Evolutionary conservation across 2,797 vertebrate genomes (phyloP).

Genomic region (Salarias fasciatus): DNA sequence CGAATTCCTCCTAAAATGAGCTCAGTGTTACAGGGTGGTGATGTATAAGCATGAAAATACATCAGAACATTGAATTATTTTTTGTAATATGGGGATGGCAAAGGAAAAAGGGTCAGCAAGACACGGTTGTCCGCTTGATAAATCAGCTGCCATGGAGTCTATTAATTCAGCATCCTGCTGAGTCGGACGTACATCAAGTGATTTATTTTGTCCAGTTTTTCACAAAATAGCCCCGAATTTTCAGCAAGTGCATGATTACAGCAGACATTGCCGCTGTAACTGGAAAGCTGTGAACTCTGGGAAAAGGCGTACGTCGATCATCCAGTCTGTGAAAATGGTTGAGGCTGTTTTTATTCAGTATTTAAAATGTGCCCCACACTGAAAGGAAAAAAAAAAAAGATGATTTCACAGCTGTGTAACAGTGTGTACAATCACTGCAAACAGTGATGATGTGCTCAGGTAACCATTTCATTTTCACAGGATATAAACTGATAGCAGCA

Average conservation of each 20-base stretch:
- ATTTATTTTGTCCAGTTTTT: constrained; percentile 52
- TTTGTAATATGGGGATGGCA: constrained; percentile 25
- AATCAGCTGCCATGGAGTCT: constrained; percentile 51
- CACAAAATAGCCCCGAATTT: constrained; percentile 37
- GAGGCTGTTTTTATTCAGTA: constrained; percentile 22
- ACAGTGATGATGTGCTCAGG: constrained; percentile 66
- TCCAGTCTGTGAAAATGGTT: constrained; percentile 16
- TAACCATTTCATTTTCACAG: constrained; percentile 70
- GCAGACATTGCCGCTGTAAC: constrained; percentile 2
- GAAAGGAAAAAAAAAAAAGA: constrained; percentile 27
- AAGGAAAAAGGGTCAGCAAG: constrained; percentile 57
- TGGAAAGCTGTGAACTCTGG: constrained; percentile 3
- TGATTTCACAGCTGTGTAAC: constrained; percentile 54
- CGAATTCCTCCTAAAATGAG: constrained; percentile 32
- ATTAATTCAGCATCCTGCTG: constrained; percentile 47
- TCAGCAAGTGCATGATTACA: constrained; percentile 24
- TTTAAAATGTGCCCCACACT: constrained; percentile 37
- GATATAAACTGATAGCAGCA: constrained; percentile 74
- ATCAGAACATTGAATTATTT: constrained; percentile 44
- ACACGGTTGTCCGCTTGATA: constrained; percentile 57
- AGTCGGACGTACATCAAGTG: constrained; percentile 22
- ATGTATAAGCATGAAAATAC: constrained; percentile 3
- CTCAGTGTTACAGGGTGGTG: constrained; percentile 26
- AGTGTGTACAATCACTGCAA: constrained; percentile 59
- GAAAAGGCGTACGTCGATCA: constrained; percentile 11